Conservation (phyloP, 2,797 vertebrate genomes). For the Bradypodion ventrale region DNA sequence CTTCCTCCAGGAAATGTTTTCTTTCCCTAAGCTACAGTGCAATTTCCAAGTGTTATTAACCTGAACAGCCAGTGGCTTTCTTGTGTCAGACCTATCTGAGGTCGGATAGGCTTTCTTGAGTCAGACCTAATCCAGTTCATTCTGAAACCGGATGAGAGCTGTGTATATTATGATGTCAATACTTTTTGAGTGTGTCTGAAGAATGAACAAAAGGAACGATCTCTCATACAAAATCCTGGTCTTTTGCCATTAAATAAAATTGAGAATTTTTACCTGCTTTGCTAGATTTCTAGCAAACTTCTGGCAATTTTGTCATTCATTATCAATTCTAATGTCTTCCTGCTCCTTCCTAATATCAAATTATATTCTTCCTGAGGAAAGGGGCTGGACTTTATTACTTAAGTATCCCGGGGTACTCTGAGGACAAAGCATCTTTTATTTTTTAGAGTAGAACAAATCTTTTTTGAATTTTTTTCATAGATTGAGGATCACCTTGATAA, state of each 20-base stretch:
- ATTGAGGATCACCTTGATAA: background rate
- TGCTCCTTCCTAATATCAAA: background rate
- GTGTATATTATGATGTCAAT: constrained; percentile 26
- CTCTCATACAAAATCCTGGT: constrained; percentile 16
- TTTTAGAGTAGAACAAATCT: background rate
- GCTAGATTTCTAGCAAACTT: constrained; percentile 5
- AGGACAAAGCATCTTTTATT: background rate
- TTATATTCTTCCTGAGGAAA: background rate
- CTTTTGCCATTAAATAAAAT: constrained; percentile 6
- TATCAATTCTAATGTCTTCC: too few relatives aligned
- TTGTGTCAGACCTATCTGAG: constrained; percentile 49
- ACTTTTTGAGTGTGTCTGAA: background rate
- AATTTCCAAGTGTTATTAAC: constrained; percentile 58
- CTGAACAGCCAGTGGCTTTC: constrained; percentile 61
- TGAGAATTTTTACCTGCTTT: background rate
- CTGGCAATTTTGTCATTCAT: background rate
- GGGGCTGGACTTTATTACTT: background rate
- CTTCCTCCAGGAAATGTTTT: constrained; percentile 69
- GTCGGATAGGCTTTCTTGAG: constrained; percentile 61
- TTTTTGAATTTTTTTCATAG: background rate
- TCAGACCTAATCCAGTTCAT: constrained; percentile 39
- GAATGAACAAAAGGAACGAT: constrained; percentile 18
- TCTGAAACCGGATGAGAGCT: constrained; percentile 37
- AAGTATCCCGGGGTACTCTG: background rate
- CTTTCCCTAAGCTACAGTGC: background rate